These are phyloP conservation scores for Philopedon plagiatum DNA, from an alignment of 2,888 invertebrate genomes.

Conservation along the genomic window DNA sequence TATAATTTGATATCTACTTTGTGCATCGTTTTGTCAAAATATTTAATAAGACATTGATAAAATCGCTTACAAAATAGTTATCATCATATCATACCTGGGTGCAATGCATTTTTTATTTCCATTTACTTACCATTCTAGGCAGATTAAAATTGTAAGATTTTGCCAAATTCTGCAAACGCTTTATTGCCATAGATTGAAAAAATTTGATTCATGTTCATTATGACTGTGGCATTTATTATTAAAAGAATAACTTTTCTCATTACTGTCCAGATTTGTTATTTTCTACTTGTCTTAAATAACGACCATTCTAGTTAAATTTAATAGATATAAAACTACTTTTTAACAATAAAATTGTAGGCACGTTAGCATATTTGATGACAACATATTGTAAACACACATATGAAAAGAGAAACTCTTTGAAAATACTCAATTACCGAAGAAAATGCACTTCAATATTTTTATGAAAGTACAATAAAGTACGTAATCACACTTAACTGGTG, in stretches of 20 bases:
- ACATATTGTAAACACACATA: neutral
- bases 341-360: neutral
- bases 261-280: too few species aligned
- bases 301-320: neutral
- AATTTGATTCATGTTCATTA: too few species aligned
- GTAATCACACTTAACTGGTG: constrained; percentile 12
- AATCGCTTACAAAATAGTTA: neutral
- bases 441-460: constrained; percentile 21
- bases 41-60: neutral
- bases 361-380: neutral
- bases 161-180: too few species aligned
- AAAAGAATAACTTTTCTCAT: too few species aligned
- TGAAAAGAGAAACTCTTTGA: constrained; percentile 35
- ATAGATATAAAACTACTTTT: neutral
- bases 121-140: neutral
- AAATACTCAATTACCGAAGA: constrained; percentile 14
- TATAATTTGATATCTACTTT: neutral
- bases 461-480: constrained; percentile 32
- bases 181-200: too few species aligned
- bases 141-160: too few species aligned
- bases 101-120: too few species aligned
- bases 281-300: too few species aligned
- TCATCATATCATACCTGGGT: too few species aligned
- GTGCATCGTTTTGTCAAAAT: neutral
- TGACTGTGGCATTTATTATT: too few species aligned